A percentile compares a stretch with the other conserved stretches of the same genome.
Conservation (phyloP, 2,797 vertebrate species). For the Lithobates pipiens region DNA sequence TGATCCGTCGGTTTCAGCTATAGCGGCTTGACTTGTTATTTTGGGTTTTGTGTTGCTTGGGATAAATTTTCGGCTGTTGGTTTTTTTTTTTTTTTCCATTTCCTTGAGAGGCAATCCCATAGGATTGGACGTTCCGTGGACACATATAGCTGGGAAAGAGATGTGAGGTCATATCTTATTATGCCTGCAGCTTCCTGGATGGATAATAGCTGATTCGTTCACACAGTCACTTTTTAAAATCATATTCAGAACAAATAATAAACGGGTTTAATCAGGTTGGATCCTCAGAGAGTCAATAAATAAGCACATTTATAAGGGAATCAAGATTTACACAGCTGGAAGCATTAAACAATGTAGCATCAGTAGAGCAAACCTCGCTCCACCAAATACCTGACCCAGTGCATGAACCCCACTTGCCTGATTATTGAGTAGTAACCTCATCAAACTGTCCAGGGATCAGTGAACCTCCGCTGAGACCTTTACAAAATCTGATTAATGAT, state of each 20-base stretch:
- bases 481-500: background rate
- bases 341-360: background rate
- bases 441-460: background rate
- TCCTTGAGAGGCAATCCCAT: background rate
- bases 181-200: background rate
- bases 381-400: slow-evolving; percentile 11
- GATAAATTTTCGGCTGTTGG: slow-evolving; percentile 6
- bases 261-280: background rate
- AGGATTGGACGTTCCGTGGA: background rate
- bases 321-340: slow-evolving; percentile 1
- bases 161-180: slow-evolving; percentile 10
- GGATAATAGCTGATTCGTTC: slow-evolving; percentile 3
- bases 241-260: background rate
- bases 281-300: background rate
- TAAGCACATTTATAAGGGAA: background rate
- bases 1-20: slow-evolving; percentile 29
- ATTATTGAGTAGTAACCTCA: background rate
- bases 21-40: slow-evolving; percentile 44
- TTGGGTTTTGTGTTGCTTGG: slow-evolving; percentile 42
- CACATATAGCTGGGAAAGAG: background rate
- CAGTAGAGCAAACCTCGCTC: background rate
- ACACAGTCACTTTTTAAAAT: background rate
- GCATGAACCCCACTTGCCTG: background rate
- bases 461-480: background rate
- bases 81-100: slow-evolving; percentile 25